Conservation (phyloP, 2,888 invertebrate species). For the Chrysolina haemoptera region DNA sequence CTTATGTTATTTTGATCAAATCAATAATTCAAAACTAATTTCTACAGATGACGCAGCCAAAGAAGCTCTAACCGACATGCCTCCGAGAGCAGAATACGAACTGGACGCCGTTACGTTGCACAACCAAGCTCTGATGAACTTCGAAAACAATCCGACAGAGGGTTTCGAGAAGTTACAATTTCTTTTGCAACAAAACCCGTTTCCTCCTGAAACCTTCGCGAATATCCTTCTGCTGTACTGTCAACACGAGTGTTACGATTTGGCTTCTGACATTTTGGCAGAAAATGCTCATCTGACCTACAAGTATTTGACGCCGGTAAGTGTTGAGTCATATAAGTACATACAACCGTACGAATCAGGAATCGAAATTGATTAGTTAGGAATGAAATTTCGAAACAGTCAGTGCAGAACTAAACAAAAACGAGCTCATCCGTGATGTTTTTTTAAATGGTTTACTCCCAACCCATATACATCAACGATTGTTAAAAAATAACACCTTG, state of each 20-base stretch:
- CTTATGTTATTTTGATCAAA: too few species aligned
- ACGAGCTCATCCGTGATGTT: too few species aligned
- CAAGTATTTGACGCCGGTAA: slow-evolving; percentile 91
- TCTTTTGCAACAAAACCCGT: slow-evolving; percentile 94
- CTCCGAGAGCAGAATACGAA: slow-evolving; percentile 96
- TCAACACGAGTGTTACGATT: slow-evolving; percentile 96
- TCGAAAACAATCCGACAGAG: slow-evolving; percentile 90
- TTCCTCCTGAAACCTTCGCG: slow-evolving; percentile 97
- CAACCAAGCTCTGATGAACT: slow-evolving; percentile 91
- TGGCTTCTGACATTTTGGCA: slow-evolving; percentile 97
- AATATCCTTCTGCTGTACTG: slow-evolving; percentile 95
- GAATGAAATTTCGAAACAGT: too few species aligned
- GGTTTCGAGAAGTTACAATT: slow-evolving; percentile 97
- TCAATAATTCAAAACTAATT: background rate
- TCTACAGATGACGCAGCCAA: slow-evolving; percentile 83
- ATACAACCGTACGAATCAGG: too few species aligned
- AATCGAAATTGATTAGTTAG: too few species aligned
- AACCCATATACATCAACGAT: too few species aligned
- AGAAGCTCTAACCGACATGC: slow-evolving; percentile 91
- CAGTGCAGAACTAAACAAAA: too few species aligned
- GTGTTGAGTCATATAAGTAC: slow-evolving; percentile 46
- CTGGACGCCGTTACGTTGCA: slow-evolving; percentile 97
- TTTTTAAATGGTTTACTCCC: too few species aligned
- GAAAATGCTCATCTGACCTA: slow-evolving; percentile 97
- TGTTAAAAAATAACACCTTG: too few species aligned